Base-by-base conservation (phyloP, 2,888 invertebrate species). In the Drosophila affinis region DNA sequence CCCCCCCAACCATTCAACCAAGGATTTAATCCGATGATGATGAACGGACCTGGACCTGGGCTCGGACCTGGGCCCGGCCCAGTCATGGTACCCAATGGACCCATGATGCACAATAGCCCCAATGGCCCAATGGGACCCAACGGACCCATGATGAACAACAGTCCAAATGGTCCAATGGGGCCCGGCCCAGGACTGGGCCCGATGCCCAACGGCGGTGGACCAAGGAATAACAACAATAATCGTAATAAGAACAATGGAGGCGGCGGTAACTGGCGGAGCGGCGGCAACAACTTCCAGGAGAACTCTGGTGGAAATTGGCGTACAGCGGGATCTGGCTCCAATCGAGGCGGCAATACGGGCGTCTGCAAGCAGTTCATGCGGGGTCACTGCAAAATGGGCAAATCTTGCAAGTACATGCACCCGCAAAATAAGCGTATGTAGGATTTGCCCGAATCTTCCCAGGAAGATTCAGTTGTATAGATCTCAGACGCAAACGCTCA, bases 341-440 rank as follows among this genome's bases (percentile, higher is more conserved):
- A 87, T 70, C 87, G 86, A 53, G 91, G 92, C 51, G 92, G 92
- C 53, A 73, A 76, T 48, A 88, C 79, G 86, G 92, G 94, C 55
- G 93, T 95, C 14, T 97, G 97, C 90, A 95, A 96, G 90, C 96
- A 96, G 90, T 96, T 96, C 88, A 95, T 95, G 90, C 95, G 95
- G 81, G 97, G 97, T 1, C 96, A 95, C 72, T 98, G 98, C 92
- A 93, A 96, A 57, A 95, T 96, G 89, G 96, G 96, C 62, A 96
- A 96, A 81, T 95, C 95, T 80, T 98, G 98, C 92, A 94, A 95
- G 60, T 98, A 96, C 91, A 93, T 97, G 79, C 98, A 98, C 93
- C 96, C 96, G 3, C 90, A 90, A 63, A 89, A 90, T 55, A 91
- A 91, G 71, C 81, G 90, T 52, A 81, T 91, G 82, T 91, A 91